Conservation (phyloP, 37 sponge, comb jelly and placozoan genomes). For the Spongia lamella region DNA sequence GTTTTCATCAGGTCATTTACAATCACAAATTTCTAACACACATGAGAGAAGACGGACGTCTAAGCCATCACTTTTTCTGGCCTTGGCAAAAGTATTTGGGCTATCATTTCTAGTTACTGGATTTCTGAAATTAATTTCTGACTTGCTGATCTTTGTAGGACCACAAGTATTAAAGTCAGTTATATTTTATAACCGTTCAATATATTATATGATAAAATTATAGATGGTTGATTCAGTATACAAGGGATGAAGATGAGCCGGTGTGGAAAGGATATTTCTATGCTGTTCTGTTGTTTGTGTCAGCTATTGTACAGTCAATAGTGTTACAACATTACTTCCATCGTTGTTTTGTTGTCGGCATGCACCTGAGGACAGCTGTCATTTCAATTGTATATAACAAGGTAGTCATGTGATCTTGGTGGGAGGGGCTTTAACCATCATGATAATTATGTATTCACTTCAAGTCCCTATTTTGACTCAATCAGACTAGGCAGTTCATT, state of each 20-base stretch:
- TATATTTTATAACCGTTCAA: neutral
- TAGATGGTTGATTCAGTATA: conserved; percentile 63
- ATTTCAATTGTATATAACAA: conserved; percentile 87
- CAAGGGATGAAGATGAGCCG: conserved; percentile 30
- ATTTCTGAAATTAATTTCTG: conserved; percentile 66
- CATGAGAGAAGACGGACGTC: too few species aligned
- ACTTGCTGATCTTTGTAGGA: conserved; percentile 73
- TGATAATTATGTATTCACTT: too few species aligned
- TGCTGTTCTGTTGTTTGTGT: conserved; percentile 58
- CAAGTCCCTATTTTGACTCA: too few species aligned
- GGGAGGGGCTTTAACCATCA: too few species aligned
- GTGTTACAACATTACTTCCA: conserved; percentile 86
- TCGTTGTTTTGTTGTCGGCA: conserved; percentile 55
- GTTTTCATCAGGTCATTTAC: neutral
- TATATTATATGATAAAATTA: neutral
- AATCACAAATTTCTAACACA: too few species aligned
- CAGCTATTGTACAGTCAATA: conserved; percentile 66
- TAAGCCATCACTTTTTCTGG: conserved; percentile 61
- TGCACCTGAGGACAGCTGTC: conserved; percentile 74
- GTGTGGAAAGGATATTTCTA: conserved; percentile 78
- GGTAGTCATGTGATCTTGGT: conserved; percentile 29
- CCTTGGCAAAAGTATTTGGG: conserved; percentile 70
- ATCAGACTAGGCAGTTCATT: too few species aligned
- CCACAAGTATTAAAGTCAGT: conserved; percentile 87
- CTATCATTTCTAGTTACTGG: conserved; percentile 51